These are phyloP conservation scores for Lasioglossum malachurum DNA, from an alignment of 2,888 invertebrate species.

Conservation along the genomic window DNA sequence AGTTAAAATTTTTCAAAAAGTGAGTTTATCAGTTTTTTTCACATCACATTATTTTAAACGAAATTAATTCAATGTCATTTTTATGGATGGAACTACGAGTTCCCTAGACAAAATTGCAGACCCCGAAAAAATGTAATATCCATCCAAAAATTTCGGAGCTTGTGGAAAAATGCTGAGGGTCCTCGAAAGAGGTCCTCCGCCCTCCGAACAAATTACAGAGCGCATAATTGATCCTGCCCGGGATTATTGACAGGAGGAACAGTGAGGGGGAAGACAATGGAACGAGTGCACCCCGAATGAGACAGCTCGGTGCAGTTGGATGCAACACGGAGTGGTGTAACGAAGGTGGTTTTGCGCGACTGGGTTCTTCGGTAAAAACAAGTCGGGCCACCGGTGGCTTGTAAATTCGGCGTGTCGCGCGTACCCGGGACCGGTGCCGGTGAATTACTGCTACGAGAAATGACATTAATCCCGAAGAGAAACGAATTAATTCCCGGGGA, in stretches of 20 bases:
- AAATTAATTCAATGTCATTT: no score
- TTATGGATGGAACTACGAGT: no score
- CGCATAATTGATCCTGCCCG: neutral
- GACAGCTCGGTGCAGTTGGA: neutral
- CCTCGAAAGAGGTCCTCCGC: neutral
- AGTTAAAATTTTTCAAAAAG: no score
- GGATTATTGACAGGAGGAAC: neutral
- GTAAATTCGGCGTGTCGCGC: conserved; percentile 42
- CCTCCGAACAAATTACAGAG: neutral
- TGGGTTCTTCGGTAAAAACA: neutral
- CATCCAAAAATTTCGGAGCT: no score
- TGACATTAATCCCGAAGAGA: conserved; percentile 45
- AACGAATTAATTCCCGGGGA: conserved; percentile 49
- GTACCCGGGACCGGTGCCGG: neutral
- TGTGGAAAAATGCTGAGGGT: neutral
- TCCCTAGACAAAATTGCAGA: no score
- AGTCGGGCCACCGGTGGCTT: conserved; percentile 11
- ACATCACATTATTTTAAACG: no score
- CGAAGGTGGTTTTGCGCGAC: neutral
- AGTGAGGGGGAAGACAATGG: neutral
- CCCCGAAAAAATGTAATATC: no score
- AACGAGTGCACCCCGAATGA: neutral
- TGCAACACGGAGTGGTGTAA: neutral
- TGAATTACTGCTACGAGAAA: conserved; percentile 38
- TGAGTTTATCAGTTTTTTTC: no score